phyloP scores from a whole-genome alignment of 2,113 vertebrate genomes.

The Phoxinus phoxinus region DNA sequence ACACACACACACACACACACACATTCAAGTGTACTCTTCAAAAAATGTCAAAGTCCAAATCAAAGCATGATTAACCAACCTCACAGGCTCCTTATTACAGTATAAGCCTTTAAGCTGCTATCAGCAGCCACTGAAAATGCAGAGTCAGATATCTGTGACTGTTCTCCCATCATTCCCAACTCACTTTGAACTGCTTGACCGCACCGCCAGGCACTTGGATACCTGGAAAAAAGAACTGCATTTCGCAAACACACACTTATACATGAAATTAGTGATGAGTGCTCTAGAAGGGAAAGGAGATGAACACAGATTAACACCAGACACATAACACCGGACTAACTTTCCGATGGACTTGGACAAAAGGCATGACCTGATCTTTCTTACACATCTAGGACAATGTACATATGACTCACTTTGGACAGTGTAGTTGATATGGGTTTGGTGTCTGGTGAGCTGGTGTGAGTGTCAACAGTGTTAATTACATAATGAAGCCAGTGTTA shows the following conservation, averaged over 20 bases:
- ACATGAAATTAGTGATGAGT: background rate
- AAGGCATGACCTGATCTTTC: background rate
- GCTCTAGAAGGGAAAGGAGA: background rate
- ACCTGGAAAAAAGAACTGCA: conserved; percentile 10
- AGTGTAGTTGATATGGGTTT: conserved; percentile 68
- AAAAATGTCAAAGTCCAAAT: conserved; percentile 33
- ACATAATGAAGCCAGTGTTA: conserved; percentile 33
- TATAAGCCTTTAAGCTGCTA: conserved; percentile 32
- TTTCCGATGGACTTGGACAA: conserved; percentile 8
- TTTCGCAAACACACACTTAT: background rate
- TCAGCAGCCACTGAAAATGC: conserved; percentile 26
- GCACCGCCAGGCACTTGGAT: background rate
- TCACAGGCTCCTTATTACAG: conserved; percentile 1
- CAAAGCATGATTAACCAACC: conserved; percentile 21
- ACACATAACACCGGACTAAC: background rate
- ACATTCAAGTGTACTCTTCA: background rate
- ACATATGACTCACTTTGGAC: conserved; percentile 48
- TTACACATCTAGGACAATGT: background rate
- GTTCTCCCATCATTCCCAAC: background rate
- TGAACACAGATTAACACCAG: conserved; percentile 10
- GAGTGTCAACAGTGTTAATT: conserved; percentile 30
- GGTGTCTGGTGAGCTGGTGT: conserved; percentile 42
- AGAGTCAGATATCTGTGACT: conserved; percentile 34
- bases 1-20: background rate
- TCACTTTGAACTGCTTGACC: conserved; percentile 11